phyloP scores from a whole-genome alignment of 2,113 vertebrate species.

The Tyrannus savana region DNA sequence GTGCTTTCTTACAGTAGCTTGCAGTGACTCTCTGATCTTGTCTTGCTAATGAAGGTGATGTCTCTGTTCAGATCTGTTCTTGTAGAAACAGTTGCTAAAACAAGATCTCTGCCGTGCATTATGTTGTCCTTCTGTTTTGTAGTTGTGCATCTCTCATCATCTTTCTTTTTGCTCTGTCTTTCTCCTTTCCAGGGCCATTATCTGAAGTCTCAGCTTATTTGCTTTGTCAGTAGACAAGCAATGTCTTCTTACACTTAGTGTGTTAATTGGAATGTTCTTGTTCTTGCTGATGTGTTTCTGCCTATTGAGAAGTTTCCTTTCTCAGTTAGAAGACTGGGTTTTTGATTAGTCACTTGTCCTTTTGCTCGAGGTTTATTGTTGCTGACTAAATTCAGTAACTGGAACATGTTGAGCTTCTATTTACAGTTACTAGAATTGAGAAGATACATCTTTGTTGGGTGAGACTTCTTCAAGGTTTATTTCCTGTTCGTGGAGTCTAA shows the following conservation, averaged over 20 bases:
- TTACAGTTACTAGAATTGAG: not conserved
- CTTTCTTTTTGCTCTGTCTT: not conserved
- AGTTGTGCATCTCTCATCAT: not conserved
- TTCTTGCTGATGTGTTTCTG: not conserved
- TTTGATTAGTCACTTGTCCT: not conserved
- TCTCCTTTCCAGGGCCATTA: not conserved
- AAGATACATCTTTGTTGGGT: not conserved
- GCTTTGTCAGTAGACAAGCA: not conserved
- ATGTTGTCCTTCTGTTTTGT: not conserved
- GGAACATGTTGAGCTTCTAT: not conserved
- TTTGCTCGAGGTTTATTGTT: not conserved
- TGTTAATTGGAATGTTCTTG: not conserved
- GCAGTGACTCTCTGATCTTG: not conserved
- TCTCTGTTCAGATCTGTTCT: not conserved
- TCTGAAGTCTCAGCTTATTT: not conserved
- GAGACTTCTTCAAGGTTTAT: not conserved
- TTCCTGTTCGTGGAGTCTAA: not conserved
- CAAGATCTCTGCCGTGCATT: not conserved
- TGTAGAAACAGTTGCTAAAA: constrained; percentile 45
- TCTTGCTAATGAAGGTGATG: not conserved
- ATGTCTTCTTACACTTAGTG: not conserved
- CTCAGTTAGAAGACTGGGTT: not conserved
- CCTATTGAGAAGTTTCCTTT: not conserved
- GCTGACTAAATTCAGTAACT: not conserved
- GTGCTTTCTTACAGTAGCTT: not conserved